These are phyloP conservation scores for Oncopeltus fasciatus DNA, from an alignment of 1,140 invertebrate species.

Conservation along the genomic window DNA sequence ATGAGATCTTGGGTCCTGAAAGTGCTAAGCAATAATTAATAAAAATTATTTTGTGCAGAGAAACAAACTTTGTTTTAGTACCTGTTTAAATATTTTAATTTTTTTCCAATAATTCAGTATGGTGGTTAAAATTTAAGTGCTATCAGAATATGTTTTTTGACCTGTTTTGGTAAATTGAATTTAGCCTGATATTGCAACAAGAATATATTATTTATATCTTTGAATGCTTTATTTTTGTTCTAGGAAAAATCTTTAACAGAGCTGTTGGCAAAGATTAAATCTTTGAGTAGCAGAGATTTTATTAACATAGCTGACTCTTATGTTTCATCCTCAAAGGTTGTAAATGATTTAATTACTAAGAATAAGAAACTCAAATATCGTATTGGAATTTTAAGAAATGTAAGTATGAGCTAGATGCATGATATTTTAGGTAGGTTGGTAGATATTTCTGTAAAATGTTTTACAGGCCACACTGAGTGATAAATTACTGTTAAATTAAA, in stretches of 20 bases:
- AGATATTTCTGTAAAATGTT: slow-evolving; percentile 4
- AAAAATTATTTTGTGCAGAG: too few species aligned
- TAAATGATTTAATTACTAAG: slow-evolving; percentile 14
- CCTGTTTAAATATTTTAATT: too few species aligned
- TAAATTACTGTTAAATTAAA: background rate
- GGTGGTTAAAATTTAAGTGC: too few species aligned
- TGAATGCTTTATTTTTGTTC: background rate
- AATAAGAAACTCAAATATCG: slow-evolving; percentile 76
- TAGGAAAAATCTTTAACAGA: background rate
- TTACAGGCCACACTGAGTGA: slow-evolving; percentile 2
- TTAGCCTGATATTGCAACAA: background rate
- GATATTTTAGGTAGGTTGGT: slow-evolving; percentile 11
- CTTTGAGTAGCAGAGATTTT: background rate
- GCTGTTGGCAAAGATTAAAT: background rate
- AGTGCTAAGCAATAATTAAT: too few species aligned
- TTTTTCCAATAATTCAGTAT: too few species aligned
- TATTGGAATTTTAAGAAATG: slow-evolving; percentile 60
- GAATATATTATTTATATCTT: background rate
- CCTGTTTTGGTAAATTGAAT: too few species aligned
- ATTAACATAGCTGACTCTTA: background rate
- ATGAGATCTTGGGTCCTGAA: too few species aligned
- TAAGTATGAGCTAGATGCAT: slow-evolving; percentile 29
- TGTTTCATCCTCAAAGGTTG: background rate
- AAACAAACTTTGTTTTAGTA: too few species aligned
- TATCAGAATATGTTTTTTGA: too few species aligned